Base-by-base conservation (phyloP, 2,797 vertebrate species). In the Scomberomorus guttatus region DNA sequence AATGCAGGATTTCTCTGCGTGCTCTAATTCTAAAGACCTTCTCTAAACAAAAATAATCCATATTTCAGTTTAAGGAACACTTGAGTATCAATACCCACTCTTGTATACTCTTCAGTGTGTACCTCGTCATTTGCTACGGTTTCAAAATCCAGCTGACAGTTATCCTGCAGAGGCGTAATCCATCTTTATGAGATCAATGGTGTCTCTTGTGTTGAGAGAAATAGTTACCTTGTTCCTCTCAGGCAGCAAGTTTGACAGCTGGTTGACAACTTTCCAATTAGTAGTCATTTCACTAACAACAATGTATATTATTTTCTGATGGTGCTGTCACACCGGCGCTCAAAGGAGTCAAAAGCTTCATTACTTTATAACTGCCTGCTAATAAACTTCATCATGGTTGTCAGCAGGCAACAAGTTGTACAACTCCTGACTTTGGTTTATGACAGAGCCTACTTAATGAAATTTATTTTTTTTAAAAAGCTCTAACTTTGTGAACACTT, bases 181-280 rank as follows among this genome's bases (percentile, higher is more conserved):
- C 44, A 17, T 77, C 77, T 50, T 37, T 12, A 34, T 12, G 18
- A 51, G 64, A 42, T 70, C 24, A 20, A 54, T 73, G 56, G 15
- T 27, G 48, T 52, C 29, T 62, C 75, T 68, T 81, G 60, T 72
- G 29, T n/a, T 17, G 2, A 11, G 34, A 77, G 64, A 44, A 79
- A 64, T 27, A 44, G n/a, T 57, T 57, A 17, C 29, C 42, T 52
- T 58, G 64, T 27, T 80, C 62, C 20, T 72, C 32, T 78, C 66
- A 14, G 46, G 42, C 72, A 22, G 17, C n/a, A 37, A 11, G 4
- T 62, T 57, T 65, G 56, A 78, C 17, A 56, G 48, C 20, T 55
- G 57, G 58, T 56, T 51, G 69, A 80, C 58, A 34, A 27, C 39
- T 71, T 60, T 64, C 48, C 75, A 57, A 50, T 60, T 60, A 72